Percentiles rank a stretch among this genome's conserved stretches.
phyloP scores from a whole-genome alignment of 2,797 vertebrate genomes.

The Sparus aurata region DNA sequence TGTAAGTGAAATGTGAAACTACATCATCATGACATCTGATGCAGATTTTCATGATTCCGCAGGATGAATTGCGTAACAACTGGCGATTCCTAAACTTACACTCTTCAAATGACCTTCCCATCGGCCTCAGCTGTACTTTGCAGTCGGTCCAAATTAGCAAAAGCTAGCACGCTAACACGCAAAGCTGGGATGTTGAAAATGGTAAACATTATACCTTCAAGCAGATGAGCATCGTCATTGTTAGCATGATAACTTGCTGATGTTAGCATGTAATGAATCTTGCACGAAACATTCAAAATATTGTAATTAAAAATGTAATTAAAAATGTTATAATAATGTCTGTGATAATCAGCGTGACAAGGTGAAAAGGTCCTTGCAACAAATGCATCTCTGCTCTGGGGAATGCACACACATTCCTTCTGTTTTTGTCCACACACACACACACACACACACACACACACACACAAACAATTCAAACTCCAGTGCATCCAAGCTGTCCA shows the following conservation, averaged over 20 bases:
- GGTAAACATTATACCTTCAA: not conserved
- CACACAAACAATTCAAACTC: not conserved
- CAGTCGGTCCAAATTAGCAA: too few relatives aligned
- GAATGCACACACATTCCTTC: not conserved
- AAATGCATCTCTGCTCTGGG: not conserved
- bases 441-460: conserved; percentile 1
- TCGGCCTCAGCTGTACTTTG: too few relatives aligned
- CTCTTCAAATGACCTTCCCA: too few relatives aligned
- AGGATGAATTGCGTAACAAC: too few relatives aligned
- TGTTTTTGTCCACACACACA: not conserved
- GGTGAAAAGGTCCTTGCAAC: not conserved
- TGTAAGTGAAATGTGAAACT: too few relatives aligned
- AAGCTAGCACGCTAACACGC: too few relatives aligned
- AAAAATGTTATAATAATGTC: not conserved
- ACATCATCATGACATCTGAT: too few relatives aligned
- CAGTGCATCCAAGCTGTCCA: conserved; percentile 1
- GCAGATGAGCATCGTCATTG: not conserved
- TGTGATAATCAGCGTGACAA: not conserved
- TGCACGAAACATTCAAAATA: not conserved
- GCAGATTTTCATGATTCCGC: not conserved
- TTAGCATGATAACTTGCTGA: not conserved
- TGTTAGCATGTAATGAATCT: not conserved
- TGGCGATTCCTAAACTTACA: not conserved
- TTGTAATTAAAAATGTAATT: not conserved
- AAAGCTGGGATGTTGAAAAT: not conserved